Percentiles rank a stretch among this genome's conserved stretches.
Evolutionary conservation across 2,797 vertebrate genomes (phyloP).

Genomic region (Enteromius anoplus): DNA sequence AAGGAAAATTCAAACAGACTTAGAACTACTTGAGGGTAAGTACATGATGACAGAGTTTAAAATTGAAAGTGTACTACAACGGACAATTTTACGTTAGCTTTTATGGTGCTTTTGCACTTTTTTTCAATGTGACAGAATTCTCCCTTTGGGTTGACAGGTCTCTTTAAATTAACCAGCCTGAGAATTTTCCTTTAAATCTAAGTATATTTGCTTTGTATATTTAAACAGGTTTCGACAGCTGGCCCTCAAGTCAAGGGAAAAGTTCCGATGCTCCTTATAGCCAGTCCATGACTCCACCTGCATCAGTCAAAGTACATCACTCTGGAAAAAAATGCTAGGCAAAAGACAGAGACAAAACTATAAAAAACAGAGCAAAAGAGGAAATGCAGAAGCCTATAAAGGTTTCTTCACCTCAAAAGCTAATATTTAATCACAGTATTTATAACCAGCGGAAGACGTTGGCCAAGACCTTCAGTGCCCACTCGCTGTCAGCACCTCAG

Average conservation of each 20-base stretch:
- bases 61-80: background rate
- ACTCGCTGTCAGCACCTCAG: conserved; percentile 56
- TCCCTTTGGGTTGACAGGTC: background rate
- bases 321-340: background rate
- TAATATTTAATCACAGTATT: conserved; percentile 75
- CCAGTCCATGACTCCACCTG: conserved; percentile 44
- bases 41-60: no score
- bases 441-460: conserved; percentile 64
- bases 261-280: conserved; percentile 31
- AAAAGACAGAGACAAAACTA: conserved; percentile 15
- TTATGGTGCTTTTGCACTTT: background rate
- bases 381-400: conserved; percentile 30
- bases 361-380: conserved; percentile 12
- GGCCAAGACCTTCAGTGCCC: conserved; percentile 51
- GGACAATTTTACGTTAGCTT: background rate
- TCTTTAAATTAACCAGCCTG: background rate
- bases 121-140: background rate
- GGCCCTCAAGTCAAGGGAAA: conserved; percentile 18
- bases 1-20: no score
- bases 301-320: background rate
- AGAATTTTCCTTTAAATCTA: conserved; percentile 7
- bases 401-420: conserved; percentile 60
- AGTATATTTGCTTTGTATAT: conserved; percentile 24
- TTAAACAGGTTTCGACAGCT: conserved; percentile 20
- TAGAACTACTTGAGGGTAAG: no score